Percentiles rank a stretch among this genome's conserved stretches.
Conservation (phyloP, 2,113 vertebrate genomes). For the Progne subis region DNA sequence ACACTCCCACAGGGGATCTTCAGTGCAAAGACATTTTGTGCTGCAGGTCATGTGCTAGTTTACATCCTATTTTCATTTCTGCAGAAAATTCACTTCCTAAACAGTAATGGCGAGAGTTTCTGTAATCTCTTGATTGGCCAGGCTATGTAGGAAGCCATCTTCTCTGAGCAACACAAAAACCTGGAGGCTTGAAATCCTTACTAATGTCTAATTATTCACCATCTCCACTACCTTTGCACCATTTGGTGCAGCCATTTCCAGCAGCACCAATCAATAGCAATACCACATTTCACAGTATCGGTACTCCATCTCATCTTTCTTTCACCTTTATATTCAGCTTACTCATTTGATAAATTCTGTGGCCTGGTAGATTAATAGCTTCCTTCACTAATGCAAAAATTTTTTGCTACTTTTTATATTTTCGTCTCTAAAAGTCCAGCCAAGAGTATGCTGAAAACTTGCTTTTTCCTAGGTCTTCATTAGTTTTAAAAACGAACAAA, state of each 20-base stretch:
- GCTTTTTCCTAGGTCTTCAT: not conserved
- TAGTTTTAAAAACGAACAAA: no score
- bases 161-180: not conserved
- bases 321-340: not conserved
- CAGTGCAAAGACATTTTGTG: not conserved
- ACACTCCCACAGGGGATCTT: not conserved
- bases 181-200: not conserved
- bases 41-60: not conserved
- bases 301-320: not conserved
- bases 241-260: not conserved
- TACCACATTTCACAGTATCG: not conserved
- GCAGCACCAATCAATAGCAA: not conserved
- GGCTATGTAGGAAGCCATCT: not conserved
- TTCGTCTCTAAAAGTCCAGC: not conserved
- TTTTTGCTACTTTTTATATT: not conserved
- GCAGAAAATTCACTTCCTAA: not conserved
- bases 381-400: not conserved
- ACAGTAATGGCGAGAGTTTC: not conserved
- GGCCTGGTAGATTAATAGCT: not conserved
- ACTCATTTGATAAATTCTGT: not conserved
- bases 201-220: not conserved
- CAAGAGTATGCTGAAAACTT: not conserved
- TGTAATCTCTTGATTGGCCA: not conserved
- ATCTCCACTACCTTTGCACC: not conserved
- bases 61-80: constrained; percentile 2